Evolutionary conservation across 2,797 vertebrate species (phyloP), one percentile per base, ranked within the genome.

Genomic region (Xenopus petersii): DNA sequence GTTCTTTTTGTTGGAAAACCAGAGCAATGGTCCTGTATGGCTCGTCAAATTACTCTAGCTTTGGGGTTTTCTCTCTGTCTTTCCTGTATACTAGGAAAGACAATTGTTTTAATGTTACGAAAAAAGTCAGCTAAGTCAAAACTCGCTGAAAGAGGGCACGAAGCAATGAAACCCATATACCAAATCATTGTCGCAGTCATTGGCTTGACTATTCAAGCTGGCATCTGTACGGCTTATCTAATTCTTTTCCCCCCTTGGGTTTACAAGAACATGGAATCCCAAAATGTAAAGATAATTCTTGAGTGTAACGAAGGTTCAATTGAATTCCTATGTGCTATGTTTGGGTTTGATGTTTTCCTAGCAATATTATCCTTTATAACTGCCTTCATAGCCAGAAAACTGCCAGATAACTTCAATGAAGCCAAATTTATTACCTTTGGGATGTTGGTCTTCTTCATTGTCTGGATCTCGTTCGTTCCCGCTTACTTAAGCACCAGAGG

Each of bases 401-500:
- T 96, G 67, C 93, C 92, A 54, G 93, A 95, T 81, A 87, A 95
- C 78, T 89, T 93, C 72, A 94, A 92, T 2, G 94, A 96, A 81
- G 94, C 87, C 0, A 96, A 95, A 84, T 87, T 89, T 12, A 64
- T 95, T 81, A 94, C 92, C 24, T 95, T 96, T 51, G 90, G 92
- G 74, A 92, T 95, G 92, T 83, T 96, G 81, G 92, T 94, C 66
- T 93, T 95, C 87, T 95, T 95, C 84, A 94, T 95, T 0, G 87
- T 95, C 80, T 97, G 94, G 91, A 93, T 94, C 85, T 95, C 93
- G 63, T 95, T 95, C 10, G 91, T 95, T 33, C 94, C 93, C 0
- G 93, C 93, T 16, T 95, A 94, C 80, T 85, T 96, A 80, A 96
- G 93, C 89, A 95, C 94, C 0, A 91, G 93, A 3, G 94, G 94